Conservation (phyloP, 2,888 invertebrate genomes). For the Eristalis pertinax region DNA sequence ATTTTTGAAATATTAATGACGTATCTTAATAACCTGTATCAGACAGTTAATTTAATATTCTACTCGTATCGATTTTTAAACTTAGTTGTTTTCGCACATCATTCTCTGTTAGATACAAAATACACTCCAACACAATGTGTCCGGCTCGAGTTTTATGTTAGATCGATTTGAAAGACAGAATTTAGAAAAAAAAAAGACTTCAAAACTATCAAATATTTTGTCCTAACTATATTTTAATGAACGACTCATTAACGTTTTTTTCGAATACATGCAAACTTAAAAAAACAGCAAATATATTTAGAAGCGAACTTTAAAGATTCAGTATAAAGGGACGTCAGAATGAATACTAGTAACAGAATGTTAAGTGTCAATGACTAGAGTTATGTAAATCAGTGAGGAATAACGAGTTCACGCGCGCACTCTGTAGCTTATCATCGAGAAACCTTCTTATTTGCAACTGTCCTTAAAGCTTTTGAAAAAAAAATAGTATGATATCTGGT, state of each 20-base stretch:
- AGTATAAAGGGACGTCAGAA: constrained; percentile 58
- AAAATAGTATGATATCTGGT: not conserved
- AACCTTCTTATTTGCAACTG: not conserved
- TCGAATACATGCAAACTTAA: constrained; percentile 13
- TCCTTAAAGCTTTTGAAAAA: constrained; percentile 8
- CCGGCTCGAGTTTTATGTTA: not conserved
- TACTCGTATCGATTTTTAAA: not conserved
- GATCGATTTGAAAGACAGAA: not conserved
- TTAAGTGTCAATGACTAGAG: constrained; percentile 62
- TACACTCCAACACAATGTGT: not conserved
- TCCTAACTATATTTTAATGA: not conserved
- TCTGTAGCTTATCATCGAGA: constrained; percentile 31
- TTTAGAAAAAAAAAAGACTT: not conserved
- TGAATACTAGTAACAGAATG: constrained; percentile 64
- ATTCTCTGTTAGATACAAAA: not conserved
- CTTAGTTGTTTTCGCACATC: not conserved
- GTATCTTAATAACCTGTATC: not conserved
- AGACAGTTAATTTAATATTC: not conserved
- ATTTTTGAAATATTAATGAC: not conserved
- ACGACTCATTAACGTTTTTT: not conserved
- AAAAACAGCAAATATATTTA: constrained; percentile 19
- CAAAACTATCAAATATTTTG: not conserved
- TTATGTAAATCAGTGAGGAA: constrained; percentile 59
- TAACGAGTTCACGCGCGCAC: constrained; percentile 50
- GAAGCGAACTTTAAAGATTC: constrained; percentile 38